Evolutionary conservation across 2,888 invertebrate genomes (phyloP).

Genomic region (Eumerus sabulonum): DNA sequence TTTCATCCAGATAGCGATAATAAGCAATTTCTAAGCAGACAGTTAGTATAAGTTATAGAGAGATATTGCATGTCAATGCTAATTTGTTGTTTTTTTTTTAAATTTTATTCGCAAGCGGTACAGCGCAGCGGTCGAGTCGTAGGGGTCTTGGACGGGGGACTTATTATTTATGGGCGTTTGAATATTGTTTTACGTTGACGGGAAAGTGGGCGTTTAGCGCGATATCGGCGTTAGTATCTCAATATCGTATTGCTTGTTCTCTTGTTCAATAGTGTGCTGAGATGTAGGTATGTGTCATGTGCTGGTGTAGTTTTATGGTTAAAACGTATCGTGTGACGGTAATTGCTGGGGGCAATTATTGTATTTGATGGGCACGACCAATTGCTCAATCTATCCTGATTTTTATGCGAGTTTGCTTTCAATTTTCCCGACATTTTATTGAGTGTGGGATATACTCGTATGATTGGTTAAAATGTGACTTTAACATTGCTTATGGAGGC

Average conservation of each 20-base stretch:
- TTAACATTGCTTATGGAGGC: too few relatives aligned
- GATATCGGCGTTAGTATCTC: slow-evolving; percentile 51
- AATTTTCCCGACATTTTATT: too few relatives aligned
- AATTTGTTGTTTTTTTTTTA: too few relatives aligned
- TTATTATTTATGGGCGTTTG: slow-evolving; percentile 54
- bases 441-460: too few relatives aligned
- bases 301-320: slow-evolving; percentile 18
- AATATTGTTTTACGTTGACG: slow-evolving; percentile 48
- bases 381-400: slow-evolving; percentile 4
- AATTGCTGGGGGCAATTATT: slow-evolving; percentile 25
- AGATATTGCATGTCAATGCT: slow-evolving; percentile 58
- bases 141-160: neutral
- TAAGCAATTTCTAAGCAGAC: slow-evolving; percentile 57
- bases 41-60: slow-evolving; percentile 54
- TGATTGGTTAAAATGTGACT: too few relatives aligned
- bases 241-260: slow-evolving; percentile 32
- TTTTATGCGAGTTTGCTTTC: slow-evolving; percentile 7
- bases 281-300: slow-evolving; percentile 41
- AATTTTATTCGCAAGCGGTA: slow-evolving; percentile 46
- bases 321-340: slow-evolving; percentile 22
- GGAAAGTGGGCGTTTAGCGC: slow-evolving; percentile 52
- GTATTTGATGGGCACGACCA: slow-evolving; percentile 10
- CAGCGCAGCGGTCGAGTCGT: slow-evolving; percentile 6
- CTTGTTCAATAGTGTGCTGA: slow-evolving; percentile 38
- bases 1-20: slow-evolving; percentile 48